Base-by-base conservation (phyloP, 2,113 vertebrate genomes). In the Todiramphus saurophagus region DNA sequence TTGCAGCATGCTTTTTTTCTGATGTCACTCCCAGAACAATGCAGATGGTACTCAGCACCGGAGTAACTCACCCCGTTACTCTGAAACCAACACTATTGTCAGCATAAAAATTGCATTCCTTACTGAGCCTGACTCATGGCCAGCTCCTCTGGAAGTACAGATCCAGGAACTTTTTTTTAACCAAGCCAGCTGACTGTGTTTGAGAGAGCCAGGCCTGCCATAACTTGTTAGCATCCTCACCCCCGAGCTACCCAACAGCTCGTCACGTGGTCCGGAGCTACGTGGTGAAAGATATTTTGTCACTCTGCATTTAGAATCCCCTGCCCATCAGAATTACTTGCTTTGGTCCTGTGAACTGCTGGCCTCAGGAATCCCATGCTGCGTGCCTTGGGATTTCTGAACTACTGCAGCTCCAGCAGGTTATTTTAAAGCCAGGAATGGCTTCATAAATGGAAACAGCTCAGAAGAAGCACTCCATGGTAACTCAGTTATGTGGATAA, bases 11-110 rank as follows among this genome's bases (percentile, higher is more conserved):
- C 13, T 1, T 55, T 86, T 89, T 74, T 78, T 18, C 60, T 67
- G 83, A 67, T 87, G 83, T 51, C n/a, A 72, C 75, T 95, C 92
- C 78, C 73, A 78, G 93, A 89, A 81, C 35, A 91, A 63, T 35
- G 31, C 80, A 90, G 81, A 79, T 15, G 3, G 81, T 64, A 70
- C 35, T 87, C 69, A 82, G 46, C 64, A 60, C 75, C 80, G 88
- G 43, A 37, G 37, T 37, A 37, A 37, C 37, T 37, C 37, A 56
- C 90, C 19, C n/a, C 5, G 2, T 62, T 85, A 90, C 48, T 85
- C 78, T 60, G 24, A 85, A 86, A 68, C 24, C 79, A 80, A 24
- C 33, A 23, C 81, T 92, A 60, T 37, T 23, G 60, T 74, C 86
- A 94, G 89, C 76, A 69, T n/a, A 86, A 90, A 90, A 86, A 77